Evolutionary conservation across 1,140 invertebrate species (phyloP), one percentile per base, ranked within the genome.

Genomic region (Brachionus asplanchnoidis): DNA sequence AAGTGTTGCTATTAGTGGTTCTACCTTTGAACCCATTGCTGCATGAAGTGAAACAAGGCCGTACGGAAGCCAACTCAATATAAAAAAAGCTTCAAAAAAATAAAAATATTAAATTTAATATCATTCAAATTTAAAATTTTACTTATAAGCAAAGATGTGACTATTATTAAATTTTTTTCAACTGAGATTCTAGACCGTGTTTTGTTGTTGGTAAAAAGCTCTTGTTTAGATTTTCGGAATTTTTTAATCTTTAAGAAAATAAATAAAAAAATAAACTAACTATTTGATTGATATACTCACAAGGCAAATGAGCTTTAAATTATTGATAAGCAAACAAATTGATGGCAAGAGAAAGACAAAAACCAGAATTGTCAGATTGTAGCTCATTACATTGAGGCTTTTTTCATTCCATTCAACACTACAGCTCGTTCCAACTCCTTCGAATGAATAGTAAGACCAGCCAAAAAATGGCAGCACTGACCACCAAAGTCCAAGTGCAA

Each of bases 131-230:
- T 28, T 53, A 50, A 7, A 12, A 42, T 53, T 23, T 9, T 80
- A 80, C 77, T 40, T n/a, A 80, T 80, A 26, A 80, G 56, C 50
- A 80, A 80, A 2, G 56, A 80, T 56, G 56, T 80, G n/a, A 80
- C 32, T 9, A 80, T 65, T 32, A 65, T 42, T 26, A 80, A 36
- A 32, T 80, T 80, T 80, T 65, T 56, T 53, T 80, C 77, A 26
- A 60, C 4, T 32, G 42, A 23, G 11, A 80, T 44, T 9, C 46
- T 44, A 17, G n/a, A 56, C 53, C 23, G 17, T 17, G 44, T 40
- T 20, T 53, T 56, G n/a, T 4, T 9, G n/a, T 80, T 80, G 9
- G 68, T 17, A 42, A 42, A 17, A 6, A 73, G 2, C 23, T 42
- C 36, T 73, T 44, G 68, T 42, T 73, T 40, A n/a, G 36, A 73